phyloP scores from a whole-genome alignment of 2,113 vertebrate genomes.

The Colossoma macropomum region DNA sequence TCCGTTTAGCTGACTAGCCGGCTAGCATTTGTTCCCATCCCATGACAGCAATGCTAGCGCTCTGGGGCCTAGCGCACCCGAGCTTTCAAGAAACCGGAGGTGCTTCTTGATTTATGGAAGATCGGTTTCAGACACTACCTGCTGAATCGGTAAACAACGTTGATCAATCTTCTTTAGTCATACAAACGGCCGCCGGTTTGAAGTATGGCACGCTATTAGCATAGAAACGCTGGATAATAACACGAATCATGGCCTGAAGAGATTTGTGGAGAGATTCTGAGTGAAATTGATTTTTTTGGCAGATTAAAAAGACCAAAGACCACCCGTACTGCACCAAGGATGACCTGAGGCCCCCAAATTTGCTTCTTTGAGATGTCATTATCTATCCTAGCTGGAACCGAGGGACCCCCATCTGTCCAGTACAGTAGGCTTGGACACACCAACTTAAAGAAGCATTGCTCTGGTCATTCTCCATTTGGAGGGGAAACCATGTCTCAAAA shows the following conservation, averaged over 20 bases:
- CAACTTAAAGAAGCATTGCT: too few relatives aligned
- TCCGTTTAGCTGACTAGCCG: constrained; percentile 54
- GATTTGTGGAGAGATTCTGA: neutral
- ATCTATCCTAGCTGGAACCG: neutral
- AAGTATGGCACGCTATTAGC: constrained; percentile 74
- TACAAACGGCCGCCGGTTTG: constrained; percentile 68
- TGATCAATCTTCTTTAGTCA: constrained; percentile 67
- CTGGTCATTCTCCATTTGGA: too few relatives aligned
- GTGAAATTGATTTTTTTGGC: constrained; percentile 62
- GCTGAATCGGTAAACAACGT: constrained; percentile 76
- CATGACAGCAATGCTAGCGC: constrained; percentile 60
- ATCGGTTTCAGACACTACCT: constrained; percentile 70
- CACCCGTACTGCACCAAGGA: neutral
- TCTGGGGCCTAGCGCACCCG: constrained; percentile 40
- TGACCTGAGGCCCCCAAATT: neutral
- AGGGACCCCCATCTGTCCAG: neutral
- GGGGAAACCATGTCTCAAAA: too few relatives aligned
- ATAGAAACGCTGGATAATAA: constrained; percentile 67
- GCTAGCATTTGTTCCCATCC: constrained; percentile 37
- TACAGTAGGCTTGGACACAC: too few relatives aligned
- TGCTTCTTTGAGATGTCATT: neutral
- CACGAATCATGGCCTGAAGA: constrained; percentile 71
- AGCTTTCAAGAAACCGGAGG: constrained; percentile 60
- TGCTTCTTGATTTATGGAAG: constrained; percentile 71
- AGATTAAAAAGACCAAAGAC: constrained; percentile 56